Evolutionary conservation across 2,797 vertebrate genomes (phyloP), one percentile per base, ranked within the genome.

Genomic region (Karalla daura): DNA sequence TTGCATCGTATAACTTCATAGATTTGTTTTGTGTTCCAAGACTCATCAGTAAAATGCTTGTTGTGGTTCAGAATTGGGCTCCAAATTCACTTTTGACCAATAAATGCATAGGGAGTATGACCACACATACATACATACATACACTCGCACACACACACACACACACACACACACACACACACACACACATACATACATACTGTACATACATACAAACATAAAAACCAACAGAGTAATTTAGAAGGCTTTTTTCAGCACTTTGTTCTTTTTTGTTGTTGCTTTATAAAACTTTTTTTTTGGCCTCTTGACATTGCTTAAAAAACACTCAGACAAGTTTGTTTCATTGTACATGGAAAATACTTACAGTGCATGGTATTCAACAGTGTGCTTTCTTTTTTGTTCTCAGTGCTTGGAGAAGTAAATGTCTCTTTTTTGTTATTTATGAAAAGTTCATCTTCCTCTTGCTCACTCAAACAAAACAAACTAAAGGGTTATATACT

Each of bases 91-190:
- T 89, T 89, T 95, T 94, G 74, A 86, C 72, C 75, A 70, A 89
- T 87, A 94, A 95, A 97, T 96, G 95, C 96, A 97, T 96, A 96
- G 95, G 94, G 93, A 80, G 62, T 52, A 95, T 89, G 87, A n/a
- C n/a, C 77, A 80, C 66, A 82, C 74, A 63, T 86, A 91, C 82
- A 6, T n/a, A n/a, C n/a, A n/a, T n/a, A n/a, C n/a, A n/a, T 25
- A 79, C 75, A 40, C 87, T 64, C 45, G 36, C 43, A 82, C 68
- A 61, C 40, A 67, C 45, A 36, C 47, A 82, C 69, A 64, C 43
- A 76, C 43, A 66, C 44, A 78, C 47, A 81, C 68, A 78, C 33
- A 13, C 76, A 74, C 71, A 62, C 77, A 80, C 66, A 82, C 74
- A 63, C 85, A 91, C 82, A 6, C n/a, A n/a, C n/a, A n/a, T n/a